A percentile compares a stretch with the other conserved stretches of the same genome.
These are phyloP conservation scores for Odontophorus gujanensis DNA, from an alignment of 2,113 vertebrate genomes.

Conservation along the genomic window DNA sequence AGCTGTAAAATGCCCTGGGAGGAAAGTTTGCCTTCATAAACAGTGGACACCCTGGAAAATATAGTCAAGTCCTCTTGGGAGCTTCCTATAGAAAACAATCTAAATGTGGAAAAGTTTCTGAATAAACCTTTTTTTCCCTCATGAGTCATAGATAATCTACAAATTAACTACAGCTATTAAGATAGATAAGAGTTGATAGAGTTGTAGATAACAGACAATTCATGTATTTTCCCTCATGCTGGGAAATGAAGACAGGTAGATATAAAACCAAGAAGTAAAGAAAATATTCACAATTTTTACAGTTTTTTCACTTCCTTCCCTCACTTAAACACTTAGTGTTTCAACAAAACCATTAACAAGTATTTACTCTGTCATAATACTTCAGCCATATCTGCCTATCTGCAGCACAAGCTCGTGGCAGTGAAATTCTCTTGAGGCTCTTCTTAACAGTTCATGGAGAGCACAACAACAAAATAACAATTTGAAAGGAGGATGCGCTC, in stretches of 20 bases:
- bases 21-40: background rate
- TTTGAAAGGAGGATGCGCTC: background rate
- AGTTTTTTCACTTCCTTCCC: background rate
- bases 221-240: background rate
- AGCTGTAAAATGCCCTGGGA: background rate
- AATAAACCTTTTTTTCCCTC: background rate
- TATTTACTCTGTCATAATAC: background rate
- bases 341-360: background rate
- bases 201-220: background rate
- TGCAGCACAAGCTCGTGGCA: background rate
- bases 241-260: background rate
- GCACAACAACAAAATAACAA: background rate
- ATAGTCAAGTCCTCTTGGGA: background rate
- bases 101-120: background rate
- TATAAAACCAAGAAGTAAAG: background rate
- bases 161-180: background rate
- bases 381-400: background rate
- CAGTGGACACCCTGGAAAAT: background rate
- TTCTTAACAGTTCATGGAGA: background rate
- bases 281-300: background rate
- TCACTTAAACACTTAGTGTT: background rate
- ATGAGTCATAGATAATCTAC: background rate
- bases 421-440: background rate
- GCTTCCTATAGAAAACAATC: background rate
- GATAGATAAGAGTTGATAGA: too few relatives aligned